Evolutionary conservation across 2,888 invertebrate species (phyloP).

Genomic region (Apantesis nais): DNA sequence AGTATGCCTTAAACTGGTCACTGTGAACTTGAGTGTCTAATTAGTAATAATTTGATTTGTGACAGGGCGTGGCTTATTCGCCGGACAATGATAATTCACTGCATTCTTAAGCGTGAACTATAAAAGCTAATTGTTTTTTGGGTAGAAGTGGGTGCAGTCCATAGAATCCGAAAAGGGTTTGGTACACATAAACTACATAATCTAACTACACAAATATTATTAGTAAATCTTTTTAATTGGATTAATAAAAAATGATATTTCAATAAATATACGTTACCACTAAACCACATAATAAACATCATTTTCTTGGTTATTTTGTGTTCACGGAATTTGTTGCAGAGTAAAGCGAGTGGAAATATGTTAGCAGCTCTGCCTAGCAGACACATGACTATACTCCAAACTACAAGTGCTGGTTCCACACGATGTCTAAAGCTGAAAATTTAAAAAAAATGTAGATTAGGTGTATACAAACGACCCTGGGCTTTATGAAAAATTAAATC

Average conservation of each 20-base stretch:
- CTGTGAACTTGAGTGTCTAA: too few relatives aligned
- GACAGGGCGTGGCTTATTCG: too few relatives aligned
- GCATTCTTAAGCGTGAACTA: too few relatives aligned
- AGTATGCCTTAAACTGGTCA: too few relatives aligned
- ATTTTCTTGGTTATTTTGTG: slow-evolving; percentile 99
- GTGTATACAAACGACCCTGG: background rate
- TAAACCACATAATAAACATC: slow-evolving; percentile 99
- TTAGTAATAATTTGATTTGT: too few relatives aligned
- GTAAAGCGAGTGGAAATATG: slow-evolving; percentile 96
- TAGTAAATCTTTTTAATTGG: too few relatives aligned
- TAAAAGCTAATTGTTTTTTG: too few relatives aligned
- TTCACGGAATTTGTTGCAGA: slow-evolving; percentile 98
- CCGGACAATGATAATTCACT: too few relatives aligned
- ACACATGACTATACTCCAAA: slow-evolving; percentile 97
- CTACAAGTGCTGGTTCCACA: slow-evolving; percentile 95
- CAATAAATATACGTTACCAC: slow-evolving; percentile 83
- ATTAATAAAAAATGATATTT: background rate
- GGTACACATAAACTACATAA: background rate
- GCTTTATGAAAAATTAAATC: too few relatives aligned
- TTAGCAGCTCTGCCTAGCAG: slow-evolving; percentile 97
- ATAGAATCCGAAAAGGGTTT: background rate
- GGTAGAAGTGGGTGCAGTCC: too few relatives aligned
- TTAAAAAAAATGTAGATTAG: background rate
- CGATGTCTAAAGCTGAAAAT: slow-evolving; percentile 96
- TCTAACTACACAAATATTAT: background rate